Base-by-base conservation (phyloP, 2,113 vertebrate species). In the Phylloscopus whistleri region DNA sequence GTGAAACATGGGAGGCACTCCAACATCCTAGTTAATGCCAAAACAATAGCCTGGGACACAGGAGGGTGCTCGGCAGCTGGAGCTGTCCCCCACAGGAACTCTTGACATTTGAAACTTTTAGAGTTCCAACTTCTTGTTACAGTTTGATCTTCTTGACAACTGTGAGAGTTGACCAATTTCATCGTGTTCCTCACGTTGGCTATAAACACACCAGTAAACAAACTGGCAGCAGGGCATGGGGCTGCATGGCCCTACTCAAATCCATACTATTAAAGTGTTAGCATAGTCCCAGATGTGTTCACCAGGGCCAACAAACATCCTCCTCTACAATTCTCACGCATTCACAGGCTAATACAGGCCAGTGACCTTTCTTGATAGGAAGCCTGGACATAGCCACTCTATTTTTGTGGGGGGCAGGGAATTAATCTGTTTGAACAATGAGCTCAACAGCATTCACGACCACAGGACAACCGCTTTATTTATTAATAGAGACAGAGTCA, bases 351-450 rank as follows among this genome's bases (percentile, higher is more conserved):
- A 92, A 87, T 28, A 77, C 31, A 91, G 80, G 75, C 43, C 55
- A 84, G 59, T 92, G 91, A 95, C 80, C 80, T 89, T 90, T 90
- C 93, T 81, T 44, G 41, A 62, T 62, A 96, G 87, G 91, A 96
- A 96, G 91, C 87, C 51, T 77, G 77, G 52, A 87, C 53, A 77
- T 2, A 83, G 55, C 48, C 80, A 77, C 37, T 23, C 17, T 84
- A 63, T 83, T 56, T 49, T 48, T 9, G 39, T 14, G 43, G 44
- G 19, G 28, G 26, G 19, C 52, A 81, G 90, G 69, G 66, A 89
- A 33, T 86, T 86, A 92, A 94, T 83, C 58, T 92, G 76, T 90
- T 76, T 73, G 87, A 95, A 94, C 91, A 95, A 95, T 74, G 87
- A 91, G 59, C 51, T 93, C 84, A 91, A 51, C 73, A 59, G 51